A percentile compares a stretch with the other conserved stretches of the same genome.
Evolutionary conservation across 37 sponge, comb jelly and placozoan species (phyloP).

Genomic region (Crambe crambe): DNA sequence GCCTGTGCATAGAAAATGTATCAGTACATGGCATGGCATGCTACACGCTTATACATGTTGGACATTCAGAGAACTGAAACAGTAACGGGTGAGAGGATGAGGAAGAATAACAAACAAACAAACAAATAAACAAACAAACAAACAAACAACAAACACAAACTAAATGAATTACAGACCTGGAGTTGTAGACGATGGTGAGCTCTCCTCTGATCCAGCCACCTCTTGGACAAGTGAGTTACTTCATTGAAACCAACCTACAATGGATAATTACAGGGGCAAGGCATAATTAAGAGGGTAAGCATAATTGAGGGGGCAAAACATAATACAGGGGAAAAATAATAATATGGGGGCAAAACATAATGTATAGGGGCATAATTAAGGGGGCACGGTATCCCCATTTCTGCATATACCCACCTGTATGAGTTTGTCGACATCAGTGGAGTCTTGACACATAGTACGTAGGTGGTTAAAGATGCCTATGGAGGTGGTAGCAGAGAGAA

Average conservation of each 20-base stretch:
- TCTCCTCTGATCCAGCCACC: slow-evolving; percentile 12
- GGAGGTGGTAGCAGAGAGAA: slow-evolving; percentile 60
- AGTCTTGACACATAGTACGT: slow-evolving; percentile 65
- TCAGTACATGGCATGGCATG: no score
- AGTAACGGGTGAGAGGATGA: background rate
- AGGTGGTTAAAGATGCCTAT: slow-evolving; percentile 80
- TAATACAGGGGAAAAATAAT: no score
- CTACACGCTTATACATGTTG: no score
- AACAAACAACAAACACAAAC: no score
- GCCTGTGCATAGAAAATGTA: background rate
- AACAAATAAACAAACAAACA: no score
- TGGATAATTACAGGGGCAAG: background rate
- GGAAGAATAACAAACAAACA: no score
- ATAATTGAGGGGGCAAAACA: background rate
- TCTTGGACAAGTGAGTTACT: slow-evolving; percentile 14
- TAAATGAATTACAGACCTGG: background rate
- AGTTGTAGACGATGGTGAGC: background rate
- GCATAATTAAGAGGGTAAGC: background rate
- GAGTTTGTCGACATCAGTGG: slow-evolving; percentile 56
- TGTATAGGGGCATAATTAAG: background rate
- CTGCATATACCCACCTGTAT: slow-evolving; percentile 49
- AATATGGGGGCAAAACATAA: background rate
- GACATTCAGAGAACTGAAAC: no score
- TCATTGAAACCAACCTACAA: slow-evolving; percentile 11
- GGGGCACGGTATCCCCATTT: background rate